Base-by-base conservation (phyloP, 2,888 invertebrate species). In the Sphecodes monilicornis region DNA sequence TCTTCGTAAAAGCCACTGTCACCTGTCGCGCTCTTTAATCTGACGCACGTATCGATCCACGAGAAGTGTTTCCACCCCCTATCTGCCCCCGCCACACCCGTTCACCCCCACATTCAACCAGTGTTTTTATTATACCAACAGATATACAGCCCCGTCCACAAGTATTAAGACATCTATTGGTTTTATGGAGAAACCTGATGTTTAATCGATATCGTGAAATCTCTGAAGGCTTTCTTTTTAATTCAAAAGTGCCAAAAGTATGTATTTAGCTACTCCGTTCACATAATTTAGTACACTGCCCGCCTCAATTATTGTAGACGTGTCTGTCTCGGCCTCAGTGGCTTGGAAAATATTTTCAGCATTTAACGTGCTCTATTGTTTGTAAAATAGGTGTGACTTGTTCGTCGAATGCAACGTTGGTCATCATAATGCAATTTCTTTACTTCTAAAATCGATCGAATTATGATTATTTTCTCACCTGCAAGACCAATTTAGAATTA, bases 1-100 rank as follows among this genome's bases (percentile, higher is more conserved):
- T 90, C 90, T 88, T 86, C 88, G 88, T 90, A 89, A 90, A 89
- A 89, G 90, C 89, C 89, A 88, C 90, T 89, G 90, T 90, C 90
- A 90, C 89, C 90, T 89, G 89, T 90, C 90, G 89, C 89, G 86
- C 76, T 82, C 86, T 87, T 90, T 90, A 89, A 90, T 90, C 90
- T 70, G 90, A 90, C 88, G 86, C 89, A 88, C 87, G 75, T 88
- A 90, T 90, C 90, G 88, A 88, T 88, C 90, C 79, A 82, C 84
- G 80, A 80, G 78, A 82, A 80, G 76, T 80, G 75, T 82, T 76
- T 85, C 81, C 83, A 76, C 78, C 71, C 80, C 64, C 60, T 46
- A 36, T 71, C 64, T 13, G 50, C 57, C 32, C 46, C 60, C 54
- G 50, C 54, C 43, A 5, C 29, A 16, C 36, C 70, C 26, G 29